A percentile compares a stretch with the other conserved stretches of the same genome.
Evolutionary conservation across 2,113 vertebrate species (phyloP).

Genomic region (Tychaedon coryphoeus): DNA sequence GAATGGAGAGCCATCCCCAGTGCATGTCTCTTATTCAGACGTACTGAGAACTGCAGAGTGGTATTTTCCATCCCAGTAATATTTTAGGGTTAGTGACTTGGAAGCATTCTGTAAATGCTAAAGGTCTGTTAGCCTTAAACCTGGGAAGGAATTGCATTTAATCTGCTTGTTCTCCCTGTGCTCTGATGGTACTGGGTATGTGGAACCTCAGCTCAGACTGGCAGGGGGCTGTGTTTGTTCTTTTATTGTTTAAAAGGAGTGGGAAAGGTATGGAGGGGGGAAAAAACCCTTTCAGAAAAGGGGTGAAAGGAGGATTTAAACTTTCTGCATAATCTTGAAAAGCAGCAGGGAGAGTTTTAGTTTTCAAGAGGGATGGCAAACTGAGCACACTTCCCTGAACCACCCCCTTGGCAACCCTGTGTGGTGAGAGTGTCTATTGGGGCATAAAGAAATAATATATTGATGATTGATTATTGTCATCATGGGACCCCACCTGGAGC

Average conservation of each 20-base stretch:
- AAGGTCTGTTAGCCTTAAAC: not conserved
- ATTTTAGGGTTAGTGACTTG: not conserved
- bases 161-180: not conserved
- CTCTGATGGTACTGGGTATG: not conserved
- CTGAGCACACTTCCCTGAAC: fast-evolving
- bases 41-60: not conserved
- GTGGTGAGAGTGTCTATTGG: not conserved
- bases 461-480: not conserved
- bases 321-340: not conserved
- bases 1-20: not conserved
- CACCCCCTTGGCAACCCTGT: fast-evolving
- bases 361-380: not conserved
- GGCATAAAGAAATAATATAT: not conserved
- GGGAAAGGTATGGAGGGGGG: not conserved
- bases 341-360: not conserved
- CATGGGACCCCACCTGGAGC: no score
- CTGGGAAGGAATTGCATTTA: not conserved
- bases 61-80: not conserved
- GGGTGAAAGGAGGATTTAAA: not conserved
- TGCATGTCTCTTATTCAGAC: not conserved
- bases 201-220: not conserved
- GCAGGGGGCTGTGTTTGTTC: fast-evolving
- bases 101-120: not conserved
- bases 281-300: not conserved
- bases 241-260: not conserved